Evolutionary conservation across 2,113 vertebrate genomes (phyloP).

Genomic region (Burhinus oedicnemus): DNA sequence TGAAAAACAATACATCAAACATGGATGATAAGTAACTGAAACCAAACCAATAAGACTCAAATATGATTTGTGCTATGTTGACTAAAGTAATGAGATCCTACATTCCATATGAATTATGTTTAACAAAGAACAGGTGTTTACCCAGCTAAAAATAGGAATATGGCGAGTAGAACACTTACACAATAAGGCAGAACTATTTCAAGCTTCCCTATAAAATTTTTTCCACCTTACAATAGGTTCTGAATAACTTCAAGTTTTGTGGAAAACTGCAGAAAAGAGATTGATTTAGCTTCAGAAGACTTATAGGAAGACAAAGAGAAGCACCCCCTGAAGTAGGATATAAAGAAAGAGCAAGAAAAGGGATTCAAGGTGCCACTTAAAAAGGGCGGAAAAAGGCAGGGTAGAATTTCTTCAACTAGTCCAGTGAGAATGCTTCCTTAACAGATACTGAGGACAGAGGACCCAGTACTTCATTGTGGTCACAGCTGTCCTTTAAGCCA

Average conservation of each 20-base stretch:
- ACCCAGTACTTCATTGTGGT: background rate
- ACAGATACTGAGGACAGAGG: background rate
- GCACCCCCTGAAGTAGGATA: background rate
- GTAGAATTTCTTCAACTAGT: background rate
- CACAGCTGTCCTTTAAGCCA: background rate
- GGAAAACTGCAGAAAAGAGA: background rate
- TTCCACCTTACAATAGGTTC: background rate
- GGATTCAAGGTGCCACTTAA: background rate
- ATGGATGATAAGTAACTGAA: background rate
- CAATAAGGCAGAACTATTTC: background rate
- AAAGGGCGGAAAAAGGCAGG: background rate
- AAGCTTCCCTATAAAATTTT: background rate
- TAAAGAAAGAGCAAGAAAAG: background rate
- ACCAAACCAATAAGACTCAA: background rate
- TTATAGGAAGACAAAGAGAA: background rate
- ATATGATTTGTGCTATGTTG: background rate
- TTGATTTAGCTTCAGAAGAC: background rate
- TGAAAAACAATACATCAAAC: background rate
- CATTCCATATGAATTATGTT: background rate
- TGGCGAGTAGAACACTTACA: background rate
- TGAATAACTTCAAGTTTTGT: background rate
- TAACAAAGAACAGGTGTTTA: background rate
- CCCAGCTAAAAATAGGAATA: background rate
- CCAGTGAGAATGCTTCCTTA: background rate
- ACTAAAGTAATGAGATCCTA: background rate